phyloP scores from a whole-genome alignment of 37 sponge, comb jelly and placozoan genomes.

The Eunapius fragilis region DNA sequence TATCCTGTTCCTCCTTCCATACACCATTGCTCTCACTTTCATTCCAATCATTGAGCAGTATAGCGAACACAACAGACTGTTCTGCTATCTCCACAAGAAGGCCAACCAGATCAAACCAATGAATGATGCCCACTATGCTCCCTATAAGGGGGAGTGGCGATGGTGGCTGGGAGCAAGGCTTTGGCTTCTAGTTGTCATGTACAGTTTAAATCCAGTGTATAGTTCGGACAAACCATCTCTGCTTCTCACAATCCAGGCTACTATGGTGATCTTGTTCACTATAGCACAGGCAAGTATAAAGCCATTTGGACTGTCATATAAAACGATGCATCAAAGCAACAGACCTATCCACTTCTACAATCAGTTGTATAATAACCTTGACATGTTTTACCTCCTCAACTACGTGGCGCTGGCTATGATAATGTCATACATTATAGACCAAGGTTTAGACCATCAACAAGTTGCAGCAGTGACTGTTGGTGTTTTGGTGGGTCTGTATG shows the following conservation, averaged over 20 bases:
- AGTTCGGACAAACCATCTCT: too few species aligned
- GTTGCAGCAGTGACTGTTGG: too few species aligned
- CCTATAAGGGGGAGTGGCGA: constrained; percentile 40
- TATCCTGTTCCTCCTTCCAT: constrained; percentile 27
- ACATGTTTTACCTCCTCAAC: constrained; percentile 27
- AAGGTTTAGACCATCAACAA: too few species aligned
- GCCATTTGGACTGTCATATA: too few species aligned
- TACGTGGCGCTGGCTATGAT: constrained; percentile 1
- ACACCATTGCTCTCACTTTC: constrained; percentile 9
- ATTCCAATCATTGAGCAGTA: too few species aligned
- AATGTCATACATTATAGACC: background rate
- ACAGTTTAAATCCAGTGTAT: background rate
- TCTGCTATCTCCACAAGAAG: background rate
- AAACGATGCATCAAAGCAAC: background rate
- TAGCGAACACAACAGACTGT: too few species aligned
- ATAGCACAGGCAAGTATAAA: too few species aligned
- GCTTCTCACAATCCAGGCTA: too few species aligned
- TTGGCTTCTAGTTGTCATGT: constrained; percentile 4
- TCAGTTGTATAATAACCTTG: background rate
- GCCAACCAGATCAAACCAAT: constrained; percentile 35
- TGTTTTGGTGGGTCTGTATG: too few species aligned
- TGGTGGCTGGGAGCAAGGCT: constrained; percentile 42
- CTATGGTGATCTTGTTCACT: too few species aligned
- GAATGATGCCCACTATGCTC: constrained; percentile 39
- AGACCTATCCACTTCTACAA: too few species aligned